Evolutionary conservation across 2,888 invertebrate species (phyloP), one percentile per base, ranked within the genome.

Genomic region (Mesochorus sp.): DNA sequence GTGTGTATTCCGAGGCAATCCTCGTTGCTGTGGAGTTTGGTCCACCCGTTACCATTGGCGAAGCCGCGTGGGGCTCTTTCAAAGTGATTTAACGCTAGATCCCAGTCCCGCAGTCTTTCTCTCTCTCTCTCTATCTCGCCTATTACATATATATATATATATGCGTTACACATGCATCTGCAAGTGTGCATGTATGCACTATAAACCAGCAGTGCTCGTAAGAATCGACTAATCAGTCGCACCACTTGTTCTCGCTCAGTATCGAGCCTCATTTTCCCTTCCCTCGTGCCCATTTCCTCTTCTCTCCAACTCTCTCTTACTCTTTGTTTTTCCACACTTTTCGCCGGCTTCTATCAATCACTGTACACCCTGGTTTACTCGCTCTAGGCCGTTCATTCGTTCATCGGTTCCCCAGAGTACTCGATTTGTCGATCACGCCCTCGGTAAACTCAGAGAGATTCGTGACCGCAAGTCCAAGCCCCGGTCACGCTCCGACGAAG

Each of bases 221-320:
- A 75, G 81, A 81, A 81, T 82, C 77, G 79, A 75, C 81, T 82
- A 81, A 82, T 82, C 81, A 82, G 81, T 81, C 78, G 78, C 59
- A 28, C 64, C 31, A 66, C 72, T 70, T 51, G 77, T 51, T 57
- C 61, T 67, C 70, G 28, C 4, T n/a, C n/a, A 39, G 66, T 53
- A 51, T 55, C 53, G 53, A 62, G 61, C 37, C 62, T 73, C 68
- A 67, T 72, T 72, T 73, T 37, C 64, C 39, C 47, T 57, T 12
- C 10, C 14, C 39, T 8, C 37, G 28, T 49, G n/a, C 49, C 12
- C 14, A 34, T 24, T 21, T 10, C 12, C 17, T 42, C n/a, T 42
- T 61, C 28, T 57, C n/a, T 57, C 42, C 31, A 14, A 14, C n/a
- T 17, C 47, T 31, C 19, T 39, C 31, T 67, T 19, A 12, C 5